Percentiles rank a stretch among this genome's conserved stretches.
These are phyloP conservation scores for Myopa testacea DNA, from an alignment of 2,888 invertebrate genomes.

Conservation along the genomic window DNA sequence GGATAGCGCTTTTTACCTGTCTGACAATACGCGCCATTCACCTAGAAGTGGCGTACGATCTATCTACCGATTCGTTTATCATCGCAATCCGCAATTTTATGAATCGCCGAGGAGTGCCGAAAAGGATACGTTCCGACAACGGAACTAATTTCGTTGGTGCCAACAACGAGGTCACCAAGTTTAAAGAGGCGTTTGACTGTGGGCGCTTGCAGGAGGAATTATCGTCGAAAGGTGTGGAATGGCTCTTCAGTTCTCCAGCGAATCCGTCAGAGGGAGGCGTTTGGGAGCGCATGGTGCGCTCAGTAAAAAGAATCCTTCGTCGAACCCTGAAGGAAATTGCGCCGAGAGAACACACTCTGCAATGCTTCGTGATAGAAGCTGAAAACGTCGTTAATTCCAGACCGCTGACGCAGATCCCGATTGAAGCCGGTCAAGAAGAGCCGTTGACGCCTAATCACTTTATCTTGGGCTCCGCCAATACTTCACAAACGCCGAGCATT, in stretches of 20 bases:
- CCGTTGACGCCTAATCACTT: constrained; percentile 45
- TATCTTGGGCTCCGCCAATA: constrained; percentile 36
- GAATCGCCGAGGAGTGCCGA: neutral
- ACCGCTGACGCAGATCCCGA: constrained; percentile 38
- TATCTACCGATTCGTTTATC: neutral
- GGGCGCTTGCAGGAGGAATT: constrained; percentile 22
- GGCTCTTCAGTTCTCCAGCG: constrained; percentile 23
- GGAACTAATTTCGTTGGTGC: constrained; percentile 10
- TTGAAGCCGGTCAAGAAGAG: constrained; percentile 38
- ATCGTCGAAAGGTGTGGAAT: constrained; percentile 9
- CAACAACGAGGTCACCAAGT: constrained; percentile 32
- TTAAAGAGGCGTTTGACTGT: too few relatives aligned
- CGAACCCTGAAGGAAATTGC: constrained; percentile 30
- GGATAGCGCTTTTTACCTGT: neutral
- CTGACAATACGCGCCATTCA: too few relatives aligned
- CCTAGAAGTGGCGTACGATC: neutral
- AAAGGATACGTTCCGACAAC: neutral
- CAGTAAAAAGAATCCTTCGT: constrained; percentile 5
- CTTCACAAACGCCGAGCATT: constrained; percentile 29
- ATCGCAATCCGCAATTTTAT: neutral
- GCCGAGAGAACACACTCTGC: too few relatives aligned
- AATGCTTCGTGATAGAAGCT: too few relatives aligned
- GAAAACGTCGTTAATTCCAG: constrained; percentile 41
- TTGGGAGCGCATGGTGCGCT: constrained; percentile 26
- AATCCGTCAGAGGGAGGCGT: constrained; percentile 28